These are phyloP conservation scores for Cephus pygmeus DNA, from an alignment of 2,888 invertebrate species.

Conservation along the genomic window DNA sequence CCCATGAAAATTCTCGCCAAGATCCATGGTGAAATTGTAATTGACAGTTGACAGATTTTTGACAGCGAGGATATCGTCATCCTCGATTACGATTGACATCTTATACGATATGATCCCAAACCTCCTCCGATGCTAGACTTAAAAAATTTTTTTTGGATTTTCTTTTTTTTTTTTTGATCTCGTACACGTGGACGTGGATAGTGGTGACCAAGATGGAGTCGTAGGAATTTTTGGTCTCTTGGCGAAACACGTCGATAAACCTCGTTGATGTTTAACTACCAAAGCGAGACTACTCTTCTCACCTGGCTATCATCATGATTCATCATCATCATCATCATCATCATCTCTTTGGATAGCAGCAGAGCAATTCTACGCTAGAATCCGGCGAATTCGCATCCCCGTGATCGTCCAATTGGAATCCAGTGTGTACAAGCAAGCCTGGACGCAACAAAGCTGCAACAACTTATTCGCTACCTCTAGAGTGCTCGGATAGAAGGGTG, in stretches of 20 bases:
- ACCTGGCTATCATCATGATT: constrained; percentile 32
- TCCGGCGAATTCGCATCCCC: constrained; percentile 37
- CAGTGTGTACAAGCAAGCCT: constrained; percentile 42
- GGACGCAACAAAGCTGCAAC: constrained; percentile 48
- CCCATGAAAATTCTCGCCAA: no score
- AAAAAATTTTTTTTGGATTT: no score
- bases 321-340: constrained; percentile 10
- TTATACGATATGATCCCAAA: no score
- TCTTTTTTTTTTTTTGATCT: no score
- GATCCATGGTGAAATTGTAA: no score
- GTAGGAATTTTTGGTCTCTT: no score
- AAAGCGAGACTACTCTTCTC: constrained; percentile 26
- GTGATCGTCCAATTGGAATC: constrained; percentile 38
- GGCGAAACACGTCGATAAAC: no score
- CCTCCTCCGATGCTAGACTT: no score
- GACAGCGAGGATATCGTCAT: no score
- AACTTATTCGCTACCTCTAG: constrained; percentile 40
- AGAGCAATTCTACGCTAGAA: constrained; percentile 38
- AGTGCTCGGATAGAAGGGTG: constrained; percentile 12
- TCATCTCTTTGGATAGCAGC: constrained; percentile 34
- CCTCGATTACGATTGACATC: no score
- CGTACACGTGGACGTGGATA: neutral
- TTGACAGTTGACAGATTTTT: no score
- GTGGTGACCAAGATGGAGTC: neutral
- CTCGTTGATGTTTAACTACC: constrained; percentile 7